Percentiles rank a stretch among this genome's conserved stretches.
These are phyloP conservation scores for Ceramica pisi DNA, from an alignment of 2,888 invertebrate species.

Conservation along the genomic window DNA sequence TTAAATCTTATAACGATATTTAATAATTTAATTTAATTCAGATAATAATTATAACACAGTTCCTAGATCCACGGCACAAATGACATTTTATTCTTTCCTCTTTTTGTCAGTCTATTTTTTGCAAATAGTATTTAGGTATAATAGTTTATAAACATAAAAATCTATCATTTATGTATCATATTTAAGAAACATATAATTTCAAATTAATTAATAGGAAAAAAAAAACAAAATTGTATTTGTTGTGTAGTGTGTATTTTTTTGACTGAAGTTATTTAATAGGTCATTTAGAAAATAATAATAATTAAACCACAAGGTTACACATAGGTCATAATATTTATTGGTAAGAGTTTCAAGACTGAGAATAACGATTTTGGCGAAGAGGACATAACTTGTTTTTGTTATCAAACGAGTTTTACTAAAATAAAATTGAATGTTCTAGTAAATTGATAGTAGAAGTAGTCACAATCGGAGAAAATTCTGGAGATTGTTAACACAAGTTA, in stretches of 20 bases:
- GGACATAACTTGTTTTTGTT: neutral
- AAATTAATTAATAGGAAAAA: neutral
- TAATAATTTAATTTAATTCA: neutral
- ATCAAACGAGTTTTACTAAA: constrained; percentile 12
- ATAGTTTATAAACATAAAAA: too few relatives aligned
- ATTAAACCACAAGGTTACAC: too few relatives aligned
- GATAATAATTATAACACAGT: too few relatives aligned
- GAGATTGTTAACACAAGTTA: neutral
- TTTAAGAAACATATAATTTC: too few relatives aligned
- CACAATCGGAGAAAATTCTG: neutral
- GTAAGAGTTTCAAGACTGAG: neutral
- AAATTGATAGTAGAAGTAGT: neutral
- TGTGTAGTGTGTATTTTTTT: neutral
- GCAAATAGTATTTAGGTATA: too few relatives aligned
- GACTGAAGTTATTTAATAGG: too few relatives aligned
- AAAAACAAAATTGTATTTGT: too few relatives aligned
- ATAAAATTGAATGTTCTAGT: constrained; percentile 2
- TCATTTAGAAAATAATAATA: too few relatives aligned
- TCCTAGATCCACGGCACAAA: too few relatives aligned
- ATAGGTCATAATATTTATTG: neutral
- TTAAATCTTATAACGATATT: neutral
- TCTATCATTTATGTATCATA: too few relatives aligned
- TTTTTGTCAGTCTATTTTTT: too few relatives aligned
- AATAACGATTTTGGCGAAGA: neutral
- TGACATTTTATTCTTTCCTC: too few relatives aligned